Percentiles rank a stretch among this genome's conserved stretches.
These are phyloP conservation scores for Drosophila arizonae DNA, from an alignment of 1,140 invertebrate species.

Conservation along the genomic window DNA sequence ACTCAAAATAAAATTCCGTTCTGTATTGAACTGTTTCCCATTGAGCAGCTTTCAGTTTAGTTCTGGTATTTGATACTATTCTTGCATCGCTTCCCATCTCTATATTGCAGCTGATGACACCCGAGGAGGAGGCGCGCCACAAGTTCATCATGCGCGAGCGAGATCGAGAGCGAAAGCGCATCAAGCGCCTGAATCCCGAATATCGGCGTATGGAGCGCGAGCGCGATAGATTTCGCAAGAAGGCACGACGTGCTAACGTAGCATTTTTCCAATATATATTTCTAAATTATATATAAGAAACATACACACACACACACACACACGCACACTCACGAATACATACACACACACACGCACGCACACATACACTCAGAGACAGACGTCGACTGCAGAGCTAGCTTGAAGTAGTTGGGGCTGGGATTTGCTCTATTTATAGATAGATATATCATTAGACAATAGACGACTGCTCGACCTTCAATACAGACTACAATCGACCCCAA, in stretches of 20 bases:
- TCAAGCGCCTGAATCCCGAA: conserved; percentile 74
- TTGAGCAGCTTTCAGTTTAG: neutral
- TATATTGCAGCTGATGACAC: conserved; percentile 79
- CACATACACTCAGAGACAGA: conserved; percentile 22
- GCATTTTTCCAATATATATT: conserved; percentile 77
- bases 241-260: conserved; percentile 81
- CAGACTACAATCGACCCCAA: conserved; percentile 43
- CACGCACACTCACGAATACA: conserved; percentile 27
- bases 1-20: neutral
- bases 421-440: neutral
- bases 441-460: neutral
- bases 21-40: neutral
- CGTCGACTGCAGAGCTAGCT: conserved; percentile 11
- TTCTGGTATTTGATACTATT: conserved; percentile 8
- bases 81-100: conserved; percentile 54
- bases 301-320: conserved; percentile 14
- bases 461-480: conserved; percentile 12
- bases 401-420: conserved; percentile 47
- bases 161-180: conserved; percentile 73
- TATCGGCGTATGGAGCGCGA: conserved; percentile 76
- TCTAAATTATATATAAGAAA: conserved; percentile 45
- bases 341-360: conserved; percentile 30
- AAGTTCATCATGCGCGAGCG: conserved; percentile 78
- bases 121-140: conserved; percentile 75
- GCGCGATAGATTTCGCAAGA: conserved; percentile 76